Evolutionary conservation across 2,797 vertebrate genomes (phyloP).

Genomic region (Hemitrygon akajei): DNA sequence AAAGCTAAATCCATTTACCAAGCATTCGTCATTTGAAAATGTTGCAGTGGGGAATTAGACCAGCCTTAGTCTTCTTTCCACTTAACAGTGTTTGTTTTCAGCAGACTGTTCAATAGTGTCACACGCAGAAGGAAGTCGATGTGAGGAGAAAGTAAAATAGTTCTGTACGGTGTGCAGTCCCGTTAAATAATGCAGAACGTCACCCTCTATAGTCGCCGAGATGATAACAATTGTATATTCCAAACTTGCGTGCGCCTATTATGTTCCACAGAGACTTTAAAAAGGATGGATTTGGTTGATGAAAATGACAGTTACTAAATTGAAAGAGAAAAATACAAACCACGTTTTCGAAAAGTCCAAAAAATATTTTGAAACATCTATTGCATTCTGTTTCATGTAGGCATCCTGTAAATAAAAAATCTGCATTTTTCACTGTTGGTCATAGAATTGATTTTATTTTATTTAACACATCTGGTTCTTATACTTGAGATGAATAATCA

Average conservation of each 20-base stretch:
- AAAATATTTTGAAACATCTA: neutral
- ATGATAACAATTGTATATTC: neutral
- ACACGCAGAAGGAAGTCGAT: conserved; percentile 53
- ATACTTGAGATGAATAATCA: neutral
- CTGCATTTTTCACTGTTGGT: neutral
- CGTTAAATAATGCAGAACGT: conserved; percentile 24
- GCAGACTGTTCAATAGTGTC: conserved; percentile 69
- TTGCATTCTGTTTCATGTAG: no score
- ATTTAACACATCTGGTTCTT: neutral
- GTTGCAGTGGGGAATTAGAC: conserved; percentile 61
- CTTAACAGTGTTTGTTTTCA: conserved; percentile 73
- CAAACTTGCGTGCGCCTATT: neutral
- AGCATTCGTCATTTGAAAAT: conserved; percentile 66
- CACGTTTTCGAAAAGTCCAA: neutral
- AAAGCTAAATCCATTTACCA: conserved; percentile 69
- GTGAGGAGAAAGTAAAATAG: conserved; percentile 57
- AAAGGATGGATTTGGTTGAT: neutral
- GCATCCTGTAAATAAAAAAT: neutral
- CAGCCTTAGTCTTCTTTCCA: conserved; percentile 59
- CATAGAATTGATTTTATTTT: no score
- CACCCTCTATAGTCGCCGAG: neutral
- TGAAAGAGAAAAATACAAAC: neutral
- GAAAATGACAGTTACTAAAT: neutral
- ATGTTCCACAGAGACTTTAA: neutral
- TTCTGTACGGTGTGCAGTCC: neutral